phyloP scores from a whole-genome alignment of 2,113 vertebrate genomes.

The Datnioides undecimradiatus region DNA sequence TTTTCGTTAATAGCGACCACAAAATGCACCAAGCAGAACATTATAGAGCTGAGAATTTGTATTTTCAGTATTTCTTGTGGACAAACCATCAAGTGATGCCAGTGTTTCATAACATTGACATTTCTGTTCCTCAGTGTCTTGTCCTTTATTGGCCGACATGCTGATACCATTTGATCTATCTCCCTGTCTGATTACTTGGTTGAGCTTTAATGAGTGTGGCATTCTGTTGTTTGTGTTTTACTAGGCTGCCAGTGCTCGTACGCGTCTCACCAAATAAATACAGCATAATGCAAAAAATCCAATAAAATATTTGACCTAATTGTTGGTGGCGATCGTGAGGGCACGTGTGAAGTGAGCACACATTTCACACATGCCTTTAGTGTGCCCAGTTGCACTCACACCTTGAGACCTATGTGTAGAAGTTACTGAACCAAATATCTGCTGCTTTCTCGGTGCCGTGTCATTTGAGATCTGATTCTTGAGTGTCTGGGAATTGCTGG shows the following conservation, averaged over 20 bases:
- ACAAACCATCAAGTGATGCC: not conserved
- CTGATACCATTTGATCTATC: not conserved
- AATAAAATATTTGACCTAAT: not conserved
- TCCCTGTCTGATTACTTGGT: not conserved
- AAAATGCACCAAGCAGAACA: too few relatives aligned
- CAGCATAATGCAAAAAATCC: not conserved
- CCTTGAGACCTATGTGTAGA: conserved; percentile 40
- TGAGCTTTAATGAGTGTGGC: not conserved
- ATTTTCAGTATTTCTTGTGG: not conserved
- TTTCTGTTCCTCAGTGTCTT: not conserved
- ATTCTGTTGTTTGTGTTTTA: too few relatives aligned
- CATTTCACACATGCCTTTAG: conserved; percentile 17
- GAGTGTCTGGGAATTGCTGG: conserved; percentile 62
- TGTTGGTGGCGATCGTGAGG: not conserved
- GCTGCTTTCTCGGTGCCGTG: conserved; percentile 55
- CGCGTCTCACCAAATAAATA: not conserved
- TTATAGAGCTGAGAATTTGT: not conserved
- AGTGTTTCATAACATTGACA: not conserved
- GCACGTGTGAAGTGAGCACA: conserved; percentile 14
- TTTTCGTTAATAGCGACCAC: not conserved
- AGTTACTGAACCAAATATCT: conserved; percentile 52
- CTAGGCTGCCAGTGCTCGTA: too few relatives aligned
- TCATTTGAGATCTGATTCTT: conserved; percentile 64
- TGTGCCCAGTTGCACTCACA: conserved; percentile 6
- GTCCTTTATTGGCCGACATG: not conserved